phyloP scores from a whole-genome alignment of 2,888 invertebrate genomes.

The Gonocerus acuteangulatus region DNA sequence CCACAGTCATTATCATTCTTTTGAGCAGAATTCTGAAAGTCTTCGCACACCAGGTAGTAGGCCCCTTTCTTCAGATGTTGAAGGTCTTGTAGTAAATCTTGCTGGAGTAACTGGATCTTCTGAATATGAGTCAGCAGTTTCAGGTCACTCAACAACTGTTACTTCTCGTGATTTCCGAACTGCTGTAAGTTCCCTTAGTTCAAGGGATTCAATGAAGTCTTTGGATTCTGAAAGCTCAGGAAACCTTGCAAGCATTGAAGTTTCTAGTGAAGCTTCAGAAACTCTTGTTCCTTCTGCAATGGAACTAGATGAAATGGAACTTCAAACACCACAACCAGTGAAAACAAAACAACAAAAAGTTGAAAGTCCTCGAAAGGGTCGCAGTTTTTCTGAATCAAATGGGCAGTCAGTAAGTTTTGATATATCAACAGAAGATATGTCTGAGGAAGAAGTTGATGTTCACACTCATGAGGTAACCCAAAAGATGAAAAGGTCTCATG shows the following conservation, averaged over 20 bases:
- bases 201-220: constrained; percentile 82
- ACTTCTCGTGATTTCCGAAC: constrained; percentile 75
- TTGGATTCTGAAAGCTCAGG: constrained; percentile 84
- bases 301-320: constrained; percentile 65
- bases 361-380: constrained; percentile 36
- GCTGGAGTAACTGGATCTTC: constrained; percentile 56
- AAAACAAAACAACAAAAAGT: constrained; percentile 24
- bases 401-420: constrained; percentile 36
- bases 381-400: constrained; percentile 34
- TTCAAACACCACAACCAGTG: constrained; percentile 40
- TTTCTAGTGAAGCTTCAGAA: constrained; percentile 80
- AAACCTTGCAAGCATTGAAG: constrained; percentile 77
- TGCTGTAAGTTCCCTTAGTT: constrained; percentile 78
- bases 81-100: constrained; percentile 56
- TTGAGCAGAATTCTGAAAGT: constrained; percentile 57
- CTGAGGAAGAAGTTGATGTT: constrained; percentile 47
- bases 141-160: constrained; percentile 59
- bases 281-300: constrained; percentile 85
- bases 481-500: constrained; percentile 78
- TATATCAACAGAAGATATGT: constrained; percentile 37
- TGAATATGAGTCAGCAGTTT: constrained; percentile 73
- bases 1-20: constrained; percentile 82
- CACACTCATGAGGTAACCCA: constrained; percentile 46
- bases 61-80: constrained; percentile 79
- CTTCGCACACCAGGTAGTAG: constrained; percentile 58